A percentile compares a stretch with the other conserved stretches of the same genome.
phyloP scores from a whole-genome alignment of 1,140 invertebrate species.

The Drosophila tropicalis region DNA sequence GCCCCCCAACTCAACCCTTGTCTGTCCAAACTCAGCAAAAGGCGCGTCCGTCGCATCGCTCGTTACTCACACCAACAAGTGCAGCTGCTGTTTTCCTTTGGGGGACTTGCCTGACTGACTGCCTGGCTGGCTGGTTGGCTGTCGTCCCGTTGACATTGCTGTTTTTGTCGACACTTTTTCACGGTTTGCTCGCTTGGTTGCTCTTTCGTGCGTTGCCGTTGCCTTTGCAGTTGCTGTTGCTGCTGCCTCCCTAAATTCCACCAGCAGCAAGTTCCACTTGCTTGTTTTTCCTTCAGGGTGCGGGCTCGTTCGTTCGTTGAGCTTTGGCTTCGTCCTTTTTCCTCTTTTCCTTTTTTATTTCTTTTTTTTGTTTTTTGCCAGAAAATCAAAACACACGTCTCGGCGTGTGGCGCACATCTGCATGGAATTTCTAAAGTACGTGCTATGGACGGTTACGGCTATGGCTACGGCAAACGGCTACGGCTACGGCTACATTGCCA shows the following conservation, averaged over 20 bases:
- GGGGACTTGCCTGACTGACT: slow-evolving; percentile 22
- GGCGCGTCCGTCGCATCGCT: slow-evolving; percentile 76
- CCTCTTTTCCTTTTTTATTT: slow-evolving; percentile 18
- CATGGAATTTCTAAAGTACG: slow-evolving; percentile 82
- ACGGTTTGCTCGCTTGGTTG: slow-evolving; percentile 79
- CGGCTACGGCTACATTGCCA: slow-evolving; percentile 46
- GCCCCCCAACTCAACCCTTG: slow-evolving; percentile 11
- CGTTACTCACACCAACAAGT: slow-evolving; percentile 76
- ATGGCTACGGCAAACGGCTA: slow-evolving; percentile 46
- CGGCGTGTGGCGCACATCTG: slow-evolving; percentile 80
- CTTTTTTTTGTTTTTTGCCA: slow-evolving; percentile 55
- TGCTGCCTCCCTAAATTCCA: slow-evolving; percentile 9
- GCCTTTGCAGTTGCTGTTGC: slow-evolving; percentile 22
- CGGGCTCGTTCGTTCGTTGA: slow-evolving; percentile 61
- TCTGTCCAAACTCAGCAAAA: slow-evolving; percentile 46
- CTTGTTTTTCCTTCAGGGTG: slow-evolving; percentile 55
- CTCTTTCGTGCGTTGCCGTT: slow-evolving; percentile 75
- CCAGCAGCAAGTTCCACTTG: slow-evolving; percentile 22
- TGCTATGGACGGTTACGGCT: slow-evolving; percentile 63
- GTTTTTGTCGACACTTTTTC: slow-evolving; percentile 81
- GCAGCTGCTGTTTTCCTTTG: slow-evolving; percentile 66
- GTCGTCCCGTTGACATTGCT: slow-evolving; percentile 60
- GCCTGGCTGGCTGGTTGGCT: slow-evolving; percentile 8
- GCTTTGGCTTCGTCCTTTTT: slow-evolving; percentile 51
- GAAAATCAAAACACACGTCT: slow-evolving; percentile 82